These are phyloP conservation scores for Plutella xylostella DNA, from an alignment of 2,888 invertebrate genomes.

Conservation along the genomic window DNA sequence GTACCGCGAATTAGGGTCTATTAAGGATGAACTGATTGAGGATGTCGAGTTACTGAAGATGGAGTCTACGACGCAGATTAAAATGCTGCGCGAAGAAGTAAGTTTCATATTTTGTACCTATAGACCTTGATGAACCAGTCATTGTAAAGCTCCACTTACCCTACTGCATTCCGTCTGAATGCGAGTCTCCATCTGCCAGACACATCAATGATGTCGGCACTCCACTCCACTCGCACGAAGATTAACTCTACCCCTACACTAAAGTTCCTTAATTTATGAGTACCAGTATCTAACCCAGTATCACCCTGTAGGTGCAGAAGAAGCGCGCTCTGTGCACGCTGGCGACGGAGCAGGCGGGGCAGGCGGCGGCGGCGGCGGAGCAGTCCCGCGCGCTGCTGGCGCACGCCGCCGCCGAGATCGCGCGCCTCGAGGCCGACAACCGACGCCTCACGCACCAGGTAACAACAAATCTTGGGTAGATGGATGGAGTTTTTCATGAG, in stretches of 20 bases:
- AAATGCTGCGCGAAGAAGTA: slow-evolving; percentile 52
- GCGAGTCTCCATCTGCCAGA: too few species aligned
- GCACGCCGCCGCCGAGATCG: slow-evolving; percentile 45
- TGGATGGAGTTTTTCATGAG: too few species aligned
- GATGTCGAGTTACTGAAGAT: slow-evolving; percentile 56
- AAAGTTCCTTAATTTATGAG: too few species aligned
- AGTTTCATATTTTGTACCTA: too few species aligned
- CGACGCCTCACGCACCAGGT: slow-evolving; percentile 47
- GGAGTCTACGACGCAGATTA: slow-evolving; percentile 53
- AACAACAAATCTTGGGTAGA: background rate
- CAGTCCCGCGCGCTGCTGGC: slow-evolving; percentile 45
- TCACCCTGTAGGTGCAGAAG: slow-evolving; percentile 39
- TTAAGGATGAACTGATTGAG: slow-evolving; percentile 56
- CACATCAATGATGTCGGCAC: too few species aligned
- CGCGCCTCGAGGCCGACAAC: slow-evolving; percentile 48
- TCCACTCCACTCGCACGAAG: too few species aligned
- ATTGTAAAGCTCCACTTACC: too few species aligned
- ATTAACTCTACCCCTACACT: too few species aligned
- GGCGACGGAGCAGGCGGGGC: slow-evolving; percentile 52
- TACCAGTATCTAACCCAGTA: too few species aligned
- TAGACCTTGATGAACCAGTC: too few species aligned
- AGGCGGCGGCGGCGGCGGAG: slow-evolving; percentile 49
- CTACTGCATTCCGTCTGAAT: too few species aligned
- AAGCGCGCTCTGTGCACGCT: slow-evolving; percentile 43
- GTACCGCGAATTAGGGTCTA: slow-evolving; percentile 54